Evolutionary conservation across 1,140 invertebrate genomes (phyloP).

Genomic region (Armadillidium nasatum): DNA sequence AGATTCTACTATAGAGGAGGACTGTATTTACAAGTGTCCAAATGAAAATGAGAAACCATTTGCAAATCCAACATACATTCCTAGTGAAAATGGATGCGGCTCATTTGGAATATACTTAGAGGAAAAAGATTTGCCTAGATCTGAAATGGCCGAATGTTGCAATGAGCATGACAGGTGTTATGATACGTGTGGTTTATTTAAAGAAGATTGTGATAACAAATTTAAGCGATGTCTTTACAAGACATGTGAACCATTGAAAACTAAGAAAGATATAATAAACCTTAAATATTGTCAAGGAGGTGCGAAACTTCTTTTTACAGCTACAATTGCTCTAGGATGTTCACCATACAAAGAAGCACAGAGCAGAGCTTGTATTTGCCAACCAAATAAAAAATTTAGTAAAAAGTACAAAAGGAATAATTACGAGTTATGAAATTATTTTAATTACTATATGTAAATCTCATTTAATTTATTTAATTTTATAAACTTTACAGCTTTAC

Average conservation of each 20-base stretch:
- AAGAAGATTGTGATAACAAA: constrained; percentile 77
- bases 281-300: constrained; percentile 68
- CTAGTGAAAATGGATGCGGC: constrained; percentile 75
- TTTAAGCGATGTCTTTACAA: constrained; percentile 80
- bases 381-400: background rate
- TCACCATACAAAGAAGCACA: constrained; percentile 76
- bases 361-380: constrained; percentile 69
- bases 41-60: constrained; percentile 54
- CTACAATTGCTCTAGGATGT: constrained; percentile 73
- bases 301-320: constrained; percentile 74
- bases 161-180: constrained; percentile 82
- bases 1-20: constrained; percentile 74
- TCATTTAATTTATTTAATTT: no score
- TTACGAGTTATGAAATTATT: no score
- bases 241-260: constrained; percentile 62
- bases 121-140: constrained; percentile 66
- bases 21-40: constrained; percentile 70
- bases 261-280: constrained; percentile 34
- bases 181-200: constrained; percentile 77
- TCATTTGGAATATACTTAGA: constrained; percentile 65
- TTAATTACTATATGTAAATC: no score
- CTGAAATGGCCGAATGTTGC: constrained; percentile 77
- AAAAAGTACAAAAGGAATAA: no score
- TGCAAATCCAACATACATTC: constrained; percentile 66
- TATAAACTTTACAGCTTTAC: no score